Evolutionary conservation across 2,797 vertebrate species (phyloP), one percentile per base, ranked within the genome.

Genomic region (Acanthis flammea): DNA sequence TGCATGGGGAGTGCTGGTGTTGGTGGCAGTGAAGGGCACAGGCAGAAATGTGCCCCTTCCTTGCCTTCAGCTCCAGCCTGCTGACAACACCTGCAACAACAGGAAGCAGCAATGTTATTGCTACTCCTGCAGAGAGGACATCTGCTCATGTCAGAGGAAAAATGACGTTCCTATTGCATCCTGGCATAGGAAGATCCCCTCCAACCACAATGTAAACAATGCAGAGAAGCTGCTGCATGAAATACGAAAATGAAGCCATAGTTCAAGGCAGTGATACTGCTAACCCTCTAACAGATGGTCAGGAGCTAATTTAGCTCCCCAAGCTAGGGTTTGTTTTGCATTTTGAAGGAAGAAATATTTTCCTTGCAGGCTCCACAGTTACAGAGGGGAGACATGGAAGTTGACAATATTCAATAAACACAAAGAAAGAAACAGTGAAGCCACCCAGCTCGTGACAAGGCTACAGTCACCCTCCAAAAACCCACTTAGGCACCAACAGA

Each of bases 61-160:
- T 30, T 45, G 62, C 76, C 45, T 76, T 55, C 68, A 88, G 78
- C 41, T 66, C 50, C 31, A 67, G 74, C 72, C 68, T 61, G 48
- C 75, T 76, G 61, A 75, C 81, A 91, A 42, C 93, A 95, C 84
- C 90, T 96, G 87, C 83, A 88, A 88, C 89, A 92, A 95, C 96
- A 96, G 97, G 97, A 97, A 97, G 93, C 5, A 1, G 73, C 88
- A 91, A 45, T 95, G 94, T 97, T 96, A 95, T 94, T 96, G 83
- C 93, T 82, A 94, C 51, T 14, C 13, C 60, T 51, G 80, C 90
- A 96, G 90, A 94, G 14, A 92, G 89, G 94, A 95, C 94, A 95
- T 96, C 80, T 94, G 94, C 78, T 95, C 91, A 27, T 62, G 89
- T 41, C 82, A 82, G 48, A 94, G 95, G 96, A 91, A 96, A 95